A percentile compares a stretch with the other conserved stretches of the same genome.
These are phyloP conservation scores for Zeus faber DNA, from an alignment of 2,113 vertebrate genomes.

Conservation along the genomic window DNA sequence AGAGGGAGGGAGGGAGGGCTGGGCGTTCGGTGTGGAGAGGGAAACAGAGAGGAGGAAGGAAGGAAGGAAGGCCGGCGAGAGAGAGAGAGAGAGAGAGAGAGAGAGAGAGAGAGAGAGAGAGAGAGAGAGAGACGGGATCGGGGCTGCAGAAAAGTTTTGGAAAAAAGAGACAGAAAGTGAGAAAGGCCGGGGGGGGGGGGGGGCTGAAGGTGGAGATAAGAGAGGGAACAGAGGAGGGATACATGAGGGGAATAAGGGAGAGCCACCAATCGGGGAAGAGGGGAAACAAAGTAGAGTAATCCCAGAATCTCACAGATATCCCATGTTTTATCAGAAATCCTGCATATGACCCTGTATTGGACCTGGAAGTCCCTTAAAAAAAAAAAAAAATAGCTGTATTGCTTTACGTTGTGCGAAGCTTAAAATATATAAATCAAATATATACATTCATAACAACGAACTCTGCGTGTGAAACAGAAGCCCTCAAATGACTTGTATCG, in stretches of 20 bases:
- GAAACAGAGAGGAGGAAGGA: slow-evolving; percentile 27
- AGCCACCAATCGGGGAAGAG: background rate
- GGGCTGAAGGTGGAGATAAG: slow-evolving; percentile 14
- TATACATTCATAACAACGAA: too few relatives aligned
- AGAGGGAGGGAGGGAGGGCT: slow-evolving; percentile 20
- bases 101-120: slow-evolving; percentile 28
- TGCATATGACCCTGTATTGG: too few relatives aligned
- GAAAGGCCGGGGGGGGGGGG: slow-evolving; percentile 31
- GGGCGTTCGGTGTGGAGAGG: slow-evolving; percentile 64
- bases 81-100: slow-evolving; percentile 23
- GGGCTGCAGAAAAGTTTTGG: slow-evolving; percentile 24
- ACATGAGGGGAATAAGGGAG: slow-evolving; percentile 50
- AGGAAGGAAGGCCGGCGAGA: slow-evolving; percentile 40
- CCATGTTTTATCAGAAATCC: too few relatives aligned
- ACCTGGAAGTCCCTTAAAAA: too few relatives aligned
- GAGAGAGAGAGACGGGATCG: slow-evolving; percentile 29
- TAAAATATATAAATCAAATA: too few relatives aligned
- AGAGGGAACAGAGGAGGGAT: slow-evolving; percentile 7
- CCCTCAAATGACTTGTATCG: background rate
- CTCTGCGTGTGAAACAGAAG: too few relatives aligned
- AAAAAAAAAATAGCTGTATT: too few relatives aligned
- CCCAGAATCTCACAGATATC: slow-evolving; percentile 11
- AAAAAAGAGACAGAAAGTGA: slow-evolving; percentile 19
- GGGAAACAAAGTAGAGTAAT: slow-evolving; percentile 28
- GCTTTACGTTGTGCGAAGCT: too few relatives aligned